A percentile compares a stretch with the other conserved stretches of the same genome.
Conservation (phyloP, 2,797 vertebrate genomes). For the Mormyrops boulengeri region DNA sequence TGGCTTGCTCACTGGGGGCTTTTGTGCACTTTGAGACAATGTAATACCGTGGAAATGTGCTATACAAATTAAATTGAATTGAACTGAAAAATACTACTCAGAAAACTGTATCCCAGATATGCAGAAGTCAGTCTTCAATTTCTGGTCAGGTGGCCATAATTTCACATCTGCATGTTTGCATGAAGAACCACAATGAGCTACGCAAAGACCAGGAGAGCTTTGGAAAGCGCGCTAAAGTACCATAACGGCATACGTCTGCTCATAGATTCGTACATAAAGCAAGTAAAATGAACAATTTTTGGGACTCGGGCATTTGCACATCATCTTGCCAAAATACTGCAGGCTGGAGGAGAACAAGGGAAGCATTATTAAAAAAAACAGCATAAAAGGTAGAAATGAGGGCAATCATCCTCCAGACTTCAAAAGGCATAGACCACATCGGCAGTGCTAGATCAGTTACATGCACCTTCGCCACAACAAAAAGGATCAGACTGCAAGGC, state of each 20-base stretch:
- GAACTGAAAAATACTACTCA: neutral
- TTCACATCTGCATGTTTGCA: neutral
- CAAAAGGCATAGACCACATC: neutral
- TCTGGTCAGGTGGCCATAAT: neutral
- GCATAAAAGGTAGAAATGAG: neutral
- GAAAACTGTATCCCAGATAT: neutral
- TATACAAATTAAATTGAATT: neutral
- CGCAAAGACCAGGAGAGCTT: neutral
- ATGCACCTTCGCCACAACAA: neutral
- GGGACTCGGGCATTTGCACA: neutral
- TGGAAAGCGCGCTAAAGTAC: neutral
- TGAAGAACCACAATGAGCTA: neutral
- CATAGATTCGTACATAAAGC: neutral
- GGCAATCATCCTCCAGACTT: neutral
- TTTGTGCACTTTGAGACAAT: neutral
- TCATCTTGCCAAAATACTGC: neutral
- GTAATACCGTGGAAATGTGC: neutral
- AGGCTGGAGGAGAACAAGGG: neutral
- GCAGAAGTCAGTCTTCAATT: neutral
- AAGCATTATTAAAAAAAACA: neutral
- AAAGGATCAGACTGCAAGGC: neutral
- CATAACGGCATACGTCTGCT: neutral
- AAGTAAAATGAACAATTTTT: neutral
- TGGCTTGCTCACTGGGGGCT: neutral
- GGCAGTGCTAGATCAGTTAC: conserved; percentile 13